These are phyloP conservation scores for Ichneumoninae sp. DNA, from an alignment of 2,888 invertebrate species.

Conservation along the genomic window DNA sequence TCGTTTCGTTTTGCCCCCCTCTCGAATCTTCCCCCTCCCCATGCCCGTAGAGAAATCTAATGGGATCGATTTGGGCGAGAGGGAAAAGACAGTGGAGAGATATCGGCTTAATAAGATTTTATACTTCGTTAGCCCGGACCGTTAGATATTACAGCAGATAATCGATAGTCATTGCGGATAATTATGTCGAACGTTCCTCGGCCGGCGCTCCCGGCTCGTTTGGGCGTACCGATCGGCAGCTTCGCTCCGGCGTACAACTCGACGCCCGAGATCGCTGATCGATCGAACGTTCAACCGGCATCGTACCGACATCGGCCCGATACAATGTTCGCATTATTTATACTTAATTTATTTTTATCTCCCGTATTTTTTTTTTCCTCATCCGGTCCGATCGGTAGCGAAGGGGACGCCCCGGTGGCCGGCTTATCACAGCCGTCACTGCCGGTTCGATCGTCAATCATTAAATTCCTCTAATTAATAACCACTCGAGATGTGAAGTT, in stretches of 20 bases:
- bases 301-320: constrained; percentile 35
- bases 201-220: constrained; percentile 5
- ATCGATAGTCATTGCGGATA: constrained; percentile 78
- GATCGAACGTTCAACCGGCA: constrained; percentile 24
- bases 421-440: not conserved
- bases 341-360: constrained; percentile 12
- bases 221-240: constrained; percentile 57
- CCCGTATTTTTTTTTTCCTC: not conserved
- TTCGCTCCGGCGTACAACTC: constrained; percentile 37
- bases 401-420: not conserved
- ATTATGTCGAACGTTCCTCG: constrained; percentile 72
- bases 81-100: constrained; percentile 11
- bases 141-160: constrained; percentile 66
- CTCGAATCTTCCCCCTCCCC: not conserved
- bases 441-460: constrained; percentile 20
- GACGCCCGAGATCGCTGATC: constrained; percentile 53
- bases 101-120: constrained; percentile 66
- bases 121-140: constrained; percentile 66
- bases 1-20: constrained; percentile 59
- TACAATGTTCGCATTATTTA: constrained; percentile 51
- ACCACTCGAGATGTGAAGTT: not conserved
- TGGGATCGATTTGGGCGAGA: constrained; percentile 1
- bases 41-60: not conserved
- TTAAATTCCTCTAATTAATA: constrained; percentile 9
- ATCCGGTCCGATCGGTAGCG: not conserved